These are phyloP conservation scores for Craseonycteris thonglongyai DNA, from an alignment of 2,113 vertebrate genomes.

Conservation along the genomic window DNA sequence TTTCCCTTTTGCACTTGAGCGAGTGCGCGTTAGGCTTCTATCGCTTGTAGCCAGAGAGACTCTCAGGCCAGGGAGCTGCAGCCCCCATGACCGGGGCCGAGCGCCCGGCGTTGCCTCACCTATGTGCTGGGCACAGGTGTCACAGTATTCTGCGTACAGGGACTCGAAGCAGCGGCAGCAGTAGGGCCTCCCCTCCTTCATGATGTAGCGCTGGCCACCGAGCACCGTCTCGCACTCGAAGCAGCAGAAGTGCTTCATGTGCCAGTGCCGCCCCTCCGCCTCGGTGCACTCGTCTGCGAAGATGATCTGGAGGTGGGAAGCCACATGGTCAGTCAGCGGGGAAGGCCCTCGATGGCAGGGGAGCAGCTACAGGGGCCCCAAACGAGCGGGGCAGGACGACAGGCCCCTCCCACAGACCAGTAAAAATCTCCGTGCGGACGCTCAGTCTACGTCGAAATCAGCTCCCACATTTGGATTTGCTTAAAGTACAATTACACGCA, in stretches of 20 bases:
- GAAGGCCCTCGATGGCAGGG: too few species aligned
- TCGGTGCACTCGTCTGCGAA: conserved; percentile 98
- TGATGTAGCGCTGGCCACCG: conserved; percentile 98
- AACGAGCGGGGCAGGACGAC: not conserved
- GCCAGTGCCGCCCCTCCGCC: conserved; percentile 97
- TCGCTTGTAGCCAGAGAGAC: not conserved
- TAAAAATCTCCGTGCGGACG: accelerated
- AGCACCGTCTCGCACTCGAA: conserved; percentile 96
- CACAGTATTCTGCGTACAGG: conserved; percentile 95
- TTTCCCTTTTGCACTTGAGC: not conserved
- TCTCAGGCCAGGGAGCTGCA: not conserved
- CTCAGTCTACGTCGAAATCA: not conserved
- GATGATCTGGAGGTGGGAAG: conserved; percentile 86
- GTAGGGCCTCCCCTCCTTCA: conserved; percentile 98
- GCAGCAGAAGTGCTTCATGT: conserved; percentile 99
- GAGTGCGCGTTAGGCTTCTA: not conserved
- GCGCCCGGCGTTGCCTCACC: conserved; percentile 78
- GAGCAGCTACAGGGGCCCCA: not conserved
- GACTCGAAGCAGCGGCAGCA: conserved; percentile 98
- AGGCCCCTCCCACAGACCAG: not conserved
- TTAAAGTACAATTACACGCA: not conserved
- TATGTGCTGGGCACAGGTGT: conserved; percentile 97
- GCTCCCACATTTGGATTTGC: not conserved
- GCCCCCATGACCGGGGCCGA: too few species aligned
- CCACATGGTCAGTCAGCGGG: not conserved